Base-by-base conservation (phyloP, 2,113 vertebrate species). In the Rallus limicola region DNA sequence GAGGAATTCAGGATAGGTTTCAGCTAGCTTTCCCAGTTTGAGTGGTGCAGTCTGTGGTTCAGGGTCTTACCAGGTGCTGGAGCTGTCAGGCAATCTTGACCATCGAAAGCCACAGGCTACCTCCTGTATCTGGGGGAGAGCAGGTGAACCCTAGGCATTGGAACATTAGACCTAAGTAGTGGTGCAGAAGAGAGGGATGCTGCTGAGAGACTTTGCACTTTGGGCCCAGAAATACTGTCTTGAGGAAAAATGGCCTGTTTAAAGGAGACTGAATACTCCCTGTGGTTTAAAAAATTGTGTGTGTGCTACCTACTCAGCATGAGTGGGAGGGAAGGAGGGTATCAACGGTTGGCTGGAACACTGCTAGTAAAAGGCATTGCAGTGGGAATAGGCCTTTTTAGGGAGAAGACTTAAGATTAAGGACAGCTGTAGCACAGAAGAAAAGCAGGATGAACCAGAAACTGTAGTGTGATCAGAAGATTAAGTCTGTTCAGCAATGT, bases 121-220 rank as follows among this genome's bases (percentile, higher is more conserved):
- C 38, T 33, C 23, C 29, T 55, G 15, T 55, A 59, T 7, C 6
- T 46, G 19, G 18, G 16, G 36, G 15, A 69, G 70, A 21, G 15
- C 7, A 59, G 0, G 4, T 24, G 18, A 62, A 7, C 13, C 7
- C 25, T 25, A 40, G 33, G 4, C 4, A 0, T 10, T 59, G 40
- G 50, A 34, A 14, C 29, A 40, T 40, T 18, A 29, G 40, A 31
- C 33, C 16, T 48, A 33, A 33, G 23, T 6, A 8, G 16, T 38
- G 31, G 42, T 64, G 19, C 25, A n/a, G 31, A 8, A 88, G 5
- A 44, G 9, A 74, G 17, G 34, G 44, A 23, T 74, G 33, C 50
- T 58, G 36, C 46, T 74, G 74, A 34, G 17, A 29, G 5, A 78
- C 8, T 36, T 40, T 65, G 55, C 13, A 40, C 36, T 81, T 69